Evolutionary conservation across 1,140 invertebrate species (phyloP).

Genomic region (Drosophila rufa): DNA sequence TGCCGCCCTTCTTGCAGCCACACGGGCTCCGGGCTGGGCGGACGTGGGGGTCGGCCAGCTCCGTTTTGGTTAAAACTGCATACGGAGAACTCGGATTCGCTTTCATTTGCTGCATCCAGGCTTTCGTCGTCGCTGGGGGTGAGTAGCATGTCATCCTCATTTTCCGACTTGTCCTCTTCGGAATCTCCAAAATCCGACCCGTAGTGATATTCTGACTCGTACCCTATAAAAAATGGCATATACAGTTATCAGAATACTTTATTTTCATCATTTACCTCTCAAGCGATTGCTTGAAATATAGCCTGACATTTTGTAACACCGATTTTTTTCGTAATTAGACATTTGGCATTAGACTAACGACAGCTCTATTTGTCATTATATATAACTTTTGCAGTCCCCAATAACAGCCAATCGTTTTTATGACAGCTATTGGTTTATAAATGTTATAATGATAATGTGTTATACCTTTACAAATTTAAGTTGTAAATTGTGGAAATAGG

Average conservation of each 20-base stretch:
- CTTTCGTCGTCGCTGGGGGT: constrained; percentile 89
- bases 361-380: background rate
- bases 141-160: constrained; percentile 88
- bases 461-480: too few species aligned
- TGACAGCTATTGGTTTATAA: background rate
- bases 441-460: too few species aligned
- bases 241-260: background rate
- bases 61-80: constrained; percentile 90
- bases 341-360: background rate
- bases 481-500: too few species aligned
- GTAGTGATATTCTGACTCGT: constrained; percentile 95
- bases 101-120: constrained; percentile 89
- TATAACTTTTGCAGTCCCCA: too few species aligned
- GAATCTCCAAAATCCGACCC: constrained; percentile 95
- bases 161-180: constrained; percentile 91
- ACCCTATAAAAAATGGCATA: constrained; percentile 86
- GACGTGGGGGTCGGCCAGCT: constrained; percentile 86
- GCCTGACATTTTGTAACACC: constrained; percentile 34
- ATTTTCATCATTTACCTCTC: constrained; percentile 45
- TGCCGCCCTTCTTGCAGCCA: constrained; percentile 92
- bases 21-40: constrained; percentile 93
- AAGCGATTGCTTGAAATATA: constrained; percentile 23
- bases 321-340: background rate
- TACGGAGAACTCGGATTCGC: constrained; percentile 93
- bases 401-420: background rate